Percentiles rank a stretch among this genome's conserved stretches.
These are phyloP conservation scores for Microcebus griseorufus DNA, from an alignment of 2,113 vertebrate genomes.

Conservation along the genomic window DNA sequence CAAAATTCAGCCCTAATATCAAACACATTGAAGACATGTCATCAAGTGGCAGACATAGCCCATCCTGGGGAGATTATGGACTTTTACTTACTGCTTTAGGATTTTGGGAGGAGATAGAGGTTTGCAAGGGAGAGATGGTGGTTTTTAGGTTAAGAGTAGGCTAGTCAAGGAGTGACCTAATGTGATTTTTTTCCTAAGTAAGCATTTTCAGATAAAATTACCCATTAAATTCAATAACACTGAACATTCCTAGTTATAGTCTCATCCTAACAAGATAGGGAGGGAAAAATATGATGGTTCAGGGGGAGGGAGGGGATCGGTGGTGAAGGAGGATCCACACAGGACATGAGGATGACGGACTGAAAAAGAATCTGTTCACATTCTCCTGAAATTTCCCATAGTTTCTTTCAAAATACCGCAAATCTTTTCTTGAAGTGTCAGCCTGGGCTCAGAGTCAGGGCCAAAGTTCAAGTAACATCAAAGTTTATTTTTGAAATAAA, in stretches of 20 bases:
- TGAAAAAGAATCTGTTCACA: constrained; percentile 39
- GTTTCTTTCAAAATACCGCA: constrained; percentile 58
- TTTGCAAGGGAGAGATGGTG: neutral
- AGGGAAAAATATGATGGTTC: neutral
- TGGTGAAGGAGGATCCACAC: neutral
- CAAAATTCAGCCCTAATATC: neutral
- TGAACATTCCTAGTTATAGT: neutral
- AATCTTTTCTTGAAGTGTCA: constrained; percentile 47
- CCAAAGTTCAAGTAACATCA: constrained; percentile 69
- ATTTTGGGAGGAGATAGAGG: neutral
- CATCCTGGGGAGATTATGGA: neutral
- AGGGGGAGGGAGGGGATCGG: neutral
- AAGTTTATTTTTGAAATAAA: constrained; percentile 72
- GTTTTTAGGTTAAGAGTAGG: neutral
- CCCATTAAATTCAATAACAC: neutral
- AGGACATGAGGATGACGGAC: neutral
- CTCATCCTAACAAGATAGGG: neutral
- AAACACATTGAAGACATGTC: neutral
- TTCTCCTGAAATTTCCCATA: constrained; percentile 46
- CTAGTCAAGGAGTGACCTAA: neutral
- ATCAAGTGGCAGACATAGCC: neutral
- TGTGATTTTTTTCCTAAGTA: neutral
- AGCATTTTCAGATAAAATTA: constrained; percentile 32
- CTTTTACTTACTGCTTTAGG: constrained; percentile 18
- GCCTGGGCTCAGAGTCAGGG: constrained; percentile 56